Evolutionary conservation across 2,888 invertebrate species (phyloP), one percentile per base, ranked within the genome.

Genomic region (Chrysotoxum bicinctum): DNA sequence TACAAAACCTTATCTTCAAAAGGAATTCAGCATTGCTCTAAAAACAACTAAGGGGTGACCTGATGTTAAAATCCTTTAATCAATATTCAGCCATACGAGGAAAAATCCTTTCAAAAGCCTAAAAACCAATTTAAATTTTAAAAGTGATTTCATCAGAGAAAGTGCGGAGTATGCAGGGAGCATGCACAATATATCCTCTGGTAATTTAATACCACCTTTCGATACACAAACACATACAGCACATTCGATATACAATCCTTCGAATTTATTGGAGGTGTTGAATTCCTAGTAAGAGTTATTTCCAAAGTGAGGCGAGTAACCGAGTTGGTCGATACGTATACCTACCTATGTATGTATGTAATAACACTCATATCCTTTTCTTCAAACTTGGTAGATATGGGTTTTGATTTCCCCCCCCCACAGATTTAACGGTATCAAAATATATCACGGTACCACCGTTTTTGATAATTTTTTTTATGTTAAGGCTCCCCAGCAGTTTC

Each of bases 251-350:
- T 16, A 32, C 3, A 21, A 21, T 40, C n/a, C 14, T 14, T 26
- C 26, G 9, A 16, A 26, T 8, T 21, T 6, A 19, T 45, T 45
- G 16, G 48, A 64, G 45, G 64, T 64, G 64, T 45, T 64, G 64
- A 45, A 45, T 64, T 32, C 32, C 19, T 64, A 19, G 45, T 62
- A 43, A 43, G 30, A 62, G 58, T 58, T 21, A 58, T 23, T 12
- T 35, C 45, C 45, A 45, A 43, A 30, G 23, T 23, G 14, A 21
- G 23, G 37, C 37, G 35, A 32, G 35, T 32, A 19, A 32, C 19
- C 16, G 32, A 32, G 23, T 50, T 19, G 4, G 30, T 21, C 5
- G 2, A 5, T 26, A 26, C 26, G 26, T 3, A 5, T 26, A 26
- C 5, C n/a, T n/a, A n/a, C n/a, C n/a, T 26, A 26, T 26, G 26